Percentiles rank a stretch among this genome's conserved stretches.
Conservation (phyloP, 2,888 invertebrate genomes). For the Kryphioiulus occultus region DNA sequence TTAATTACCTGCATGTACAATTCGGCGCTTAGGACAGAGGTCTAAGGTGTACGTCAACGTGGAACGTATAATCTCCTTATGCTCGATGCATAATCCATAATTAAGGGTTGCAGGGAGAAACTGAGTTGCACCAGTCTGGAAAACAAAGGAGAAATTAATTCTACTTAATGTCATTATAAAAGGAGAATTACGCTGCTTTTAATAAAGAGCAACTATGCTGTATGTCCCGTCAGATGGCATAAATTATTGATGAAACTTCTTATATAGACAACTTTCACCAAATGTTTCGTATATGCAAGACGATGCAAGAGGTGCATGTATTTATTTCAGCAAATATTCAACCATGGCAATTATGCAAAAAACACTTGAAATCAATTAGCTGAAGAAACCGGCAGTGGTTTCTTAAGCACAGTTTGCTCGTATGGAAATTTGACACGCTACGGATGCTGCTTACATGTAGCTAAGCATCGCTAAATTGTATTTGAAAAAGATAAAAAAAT, state of each 20-base stretch:
- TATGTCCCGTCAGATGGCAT: background rate
- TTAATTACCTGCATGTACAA: background rate
- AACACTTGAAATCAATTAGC: no score
- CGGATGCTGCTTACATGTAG: no score
- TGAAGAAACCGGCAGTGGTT: no score
- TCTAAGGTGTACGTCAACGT: background rate
- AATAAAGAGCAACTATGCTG: background rate
- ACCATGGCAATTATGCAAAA: no score
- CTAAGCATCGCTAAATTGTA: no score
- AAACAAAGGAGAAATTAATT: slow-evolving; percentile 22
- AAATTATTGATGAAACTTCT: background rate
- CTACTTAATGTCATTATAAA: background rate
- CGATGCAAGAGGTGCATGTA: background rate
- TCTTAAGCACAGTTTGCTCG: no score
- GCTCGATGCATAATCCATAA: slow-evolving; percentile 19
- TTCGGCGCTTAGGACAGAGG: background rate
- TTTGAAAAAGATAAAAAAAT: no score
- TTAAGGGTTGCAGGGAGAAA: background rate
- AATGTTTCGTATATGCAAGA: background rate
- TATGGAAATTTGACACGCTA: no score
- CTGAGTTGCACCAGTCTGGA: background rate
- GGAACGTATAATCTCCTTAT: background rate
- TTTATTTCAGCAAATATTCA: no score
- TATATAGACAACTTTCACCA: background rate
- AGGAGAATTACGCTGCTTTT: background rate